A percentile compares a stretch with the other conserved stretches of the same genome.
phyloP scores from a whole-genome alignment of 2,888 invertebrate species.

The Cheilosia soror region DNA sequence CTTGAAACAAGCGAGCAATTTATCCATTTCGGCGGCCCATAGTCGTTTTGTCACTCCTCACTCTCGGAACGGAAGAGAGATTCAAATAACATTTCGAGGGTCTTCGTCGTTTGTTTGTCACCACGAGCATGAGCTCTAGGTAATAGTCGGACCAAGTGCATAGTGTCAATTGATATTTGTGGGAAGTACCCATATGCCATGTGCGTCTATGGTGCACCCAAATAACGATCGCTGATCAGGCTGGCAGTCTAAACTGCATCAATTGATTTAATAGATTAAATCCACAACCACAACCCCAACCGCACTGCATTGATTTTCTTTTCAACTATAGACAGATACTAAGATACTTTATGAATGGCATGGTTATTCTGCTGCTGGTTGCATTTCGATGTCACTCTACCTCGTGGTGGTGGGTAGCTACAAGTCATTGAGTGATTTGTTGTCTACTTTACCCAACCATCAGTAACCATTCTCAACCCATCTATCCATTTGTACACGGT shows the following conservation, averaged over 20 bases:
- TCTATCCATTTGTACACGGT: slow-evolving; percentile 29
- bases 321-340: slow-evolving; percentile 18
- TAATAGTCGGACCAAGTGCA: slow-evolving; percentile 50
- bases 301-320: slow-evolving; percentile 60
- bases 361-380: slow-evolving; percentile 14
- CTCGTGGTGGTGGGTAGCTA: slow-evolving; percentile 39
- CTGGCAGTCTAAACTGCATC: slow-evolving; percentile 43
- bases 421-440: slow-evolving; percentile 54
- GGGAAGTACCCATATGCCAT: slow-evolving; percentile 51
- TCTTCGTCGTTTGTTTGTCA: slow-evolving; percentile 15
- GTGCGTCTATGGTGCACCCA: slow-evolving; percentile 24
- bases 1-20: slow-evolving; percentile 16
- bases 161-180: slow-evolving; percentile 54
- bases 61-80: not conserved
- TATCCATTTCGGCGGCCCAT: slow-evolving; percentile 17
- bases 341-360: slow-evolving; percentile 47
- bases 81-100: slow-evolving; percentile 29
- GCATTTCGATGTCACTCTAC: slow-evolving; percentile 20
- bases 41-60: slow-evolving; percentile 10
- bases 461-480: slow-evolving; percentile 51
- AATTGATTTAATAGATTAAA: slow-evolving; percentile 52
- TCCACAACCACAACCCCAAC: slow-evolving; percentile 38
- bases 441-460: slow-evolving; percentile 50
- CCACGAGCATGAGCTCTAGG: slow-evolving; percentile 18
- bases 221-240: slow-evolving; percentile 50